A percentile compares a stretch with the other conserved stretches of the same genome.
phyloP scores from a whole-genome alignment of 2,888 invertebrate species.

The Loripinus fragilis region DNA sequence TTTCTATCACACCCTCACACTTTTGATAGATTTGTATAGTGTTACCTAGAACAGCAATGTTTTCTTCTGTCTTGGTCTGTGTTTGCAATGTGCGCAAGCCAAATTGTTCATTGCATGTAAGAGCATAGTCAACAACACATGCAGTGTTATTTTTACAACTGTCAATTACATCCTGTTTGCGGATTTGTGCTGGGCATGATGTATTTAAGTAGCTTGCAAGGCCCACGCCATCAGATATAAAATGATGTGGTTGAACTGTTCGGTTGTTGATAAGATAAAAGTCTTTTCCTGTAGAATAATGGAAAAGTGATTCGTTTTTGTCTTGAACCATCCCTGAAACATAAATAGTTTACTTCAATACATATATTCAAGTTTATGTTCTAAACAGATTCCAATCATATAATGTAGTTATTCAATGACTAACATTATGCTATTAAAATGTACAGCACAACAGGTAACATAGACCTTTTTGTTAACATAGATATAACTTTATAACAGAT shows the following conservation, averaged over 20 bases:
- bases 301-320: not conserved
- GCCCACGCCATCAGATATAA: slow-evolving; percentile 21
- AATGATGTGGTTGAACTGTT: not conserved
- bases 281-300: not conserved
- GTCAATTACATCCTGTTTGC: not conserved
- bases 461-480: too few relatives aligned
- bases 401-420: too few relatives aligned
- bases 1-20: too few relatives aligned
- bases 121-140: slow-evolving; percentile 33
- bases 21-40: too few relatives aligned
- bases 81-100: not conserved
- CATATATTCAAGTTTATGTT: too few relatives aligned
- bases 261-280: slow-evolving; percentile 29
- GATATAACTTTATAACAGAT: too few relatives aligned
- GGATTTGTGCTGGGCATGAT: not conserved
- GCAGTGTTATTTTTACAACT: slow-evolving; percentile 24
- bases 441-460: too few relatives aligned
- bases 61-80: not conserved
- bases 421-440: too few relatives aligned
- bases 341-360: not conserved
- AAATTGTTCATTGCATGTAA: slow-evolving; percentile 27
- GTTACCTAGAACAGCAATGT: too few relatives aligned
- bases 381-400: too few relatives aligned
- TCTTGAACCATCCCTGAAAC: slow-evolving; percentile 4
- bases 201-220: not conserved